Percentiles rank a stretch among this genome's conserved stretches.
Evolutionary conservation across 2,888 invertebrate species (phyloP).

Genomic region (Drosophila quinaria): DNA sequence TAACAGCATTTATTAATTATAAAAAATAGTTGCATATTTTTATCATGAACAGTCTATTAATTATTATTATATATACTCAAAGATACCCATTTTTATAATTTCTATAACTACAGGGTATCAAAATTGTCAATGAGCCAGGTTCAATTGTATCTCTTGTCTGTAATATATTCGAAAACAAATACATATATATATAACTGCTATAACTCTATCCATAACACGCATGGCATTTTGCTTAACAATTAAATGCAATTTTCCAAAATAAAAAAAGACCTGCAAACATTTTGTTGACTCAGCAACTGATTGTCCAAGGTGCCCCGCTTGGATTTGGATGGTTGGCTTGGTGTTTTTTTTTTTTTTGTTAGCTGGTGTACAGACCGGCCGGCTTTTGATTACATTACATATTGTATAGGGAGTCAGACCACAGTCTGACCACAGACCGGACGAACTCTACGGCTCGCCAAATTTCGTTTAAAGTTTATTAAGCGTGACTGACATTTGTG

Average conservation of each 20-base stretch:
- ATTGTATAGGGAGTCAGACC: constrained; percentile 23
- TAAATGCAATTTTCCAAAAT: constrained; percentile 73
- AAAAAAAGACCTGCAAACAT: constrained; percentile 44
- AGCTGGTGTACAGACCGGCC: constrained; percentile 62
- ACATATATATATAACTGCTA: constrained; percentile 38
- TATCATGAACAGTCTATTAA: too few species aligned
- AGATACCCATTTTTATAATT: not conserved
- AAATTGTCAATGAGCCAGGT: constrained; percentile 69
- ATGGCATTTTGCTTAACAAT: constrained; percentile 77
- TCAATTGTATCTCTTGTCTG: constrained; percentile 49
- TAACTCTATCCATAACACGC: constrained; percentile 56
- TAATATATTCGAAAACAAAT: constrained; percentile 31
- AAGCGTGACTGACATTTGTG: constrained; percentile 80
- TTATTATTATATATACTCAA: too few species aligned
- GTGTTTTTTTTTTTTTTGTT: constrained; percentile 13
- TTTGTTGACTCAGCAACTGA: constrained; percentile 70
- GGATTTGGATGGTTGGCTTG: constrained; percentile 35
- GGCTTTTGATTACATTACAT: constrained; percentile 67
- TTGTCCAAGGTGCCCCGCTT: constrained; percentile 66
- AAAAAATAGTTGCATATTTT: too few species aligned
- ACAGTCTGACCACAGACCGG: constrained; percentile 44
- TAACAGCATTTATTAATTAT: too few species aligned
- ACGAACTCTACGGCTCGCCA: constrained; percentile 70
- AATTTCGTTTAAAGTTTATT: constrained; percentile 75
- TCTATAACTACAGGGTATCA: constrained; percentile 32